Evolutionary conservation across 2,797 vertebrate species (phyloP).

Genomic region (Linurgus olivaceus): DNA sequence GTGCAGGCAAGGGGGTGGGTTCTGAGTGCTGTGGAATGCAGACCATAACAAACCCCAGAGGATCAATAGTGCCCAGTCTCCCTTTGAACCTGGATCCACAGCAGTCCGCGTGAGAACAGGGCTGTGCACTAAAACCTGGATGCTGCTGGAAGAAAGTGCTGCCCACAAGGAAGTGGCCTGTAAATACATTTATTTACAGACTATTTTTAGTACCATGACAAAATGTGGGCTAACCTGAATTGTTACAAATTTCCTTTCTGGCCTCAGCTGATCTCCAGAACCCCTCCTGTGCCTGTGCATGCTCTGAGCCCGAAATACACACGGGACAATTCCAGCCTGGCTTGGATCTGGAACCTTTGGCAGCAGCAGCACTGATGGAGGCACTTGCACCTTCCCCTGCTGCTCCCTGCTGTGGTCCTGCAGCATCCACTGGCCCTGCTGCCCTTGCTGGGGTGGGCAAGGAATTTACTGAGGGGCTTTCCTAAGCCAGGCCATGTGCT

Average conservation of each 20-base stretch:
- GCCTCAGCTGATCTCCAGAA: background rate
- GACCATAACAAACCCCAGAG: background rate
- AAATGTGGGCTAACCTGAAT: background rate
- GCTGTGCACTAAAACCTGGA: background rate
- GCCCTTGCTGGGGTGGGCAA: background rate
- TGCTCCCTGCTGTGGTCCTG: background rate
- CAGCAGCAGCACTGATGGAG: rapidly evolving
- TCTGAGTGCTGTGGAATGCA: background rate
- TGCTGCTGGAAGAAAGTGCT: background rate
- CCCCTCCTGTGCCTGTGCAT: rapidly evolving
- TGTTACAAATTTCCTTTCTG: background rate
- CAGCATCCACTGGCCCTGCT: background rate
- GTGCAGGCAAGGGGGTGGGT: background rate
- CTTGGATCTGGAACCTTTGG: background rate
- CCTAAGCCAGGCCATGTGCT: background rate
- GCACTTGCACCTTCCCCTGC: background rate
- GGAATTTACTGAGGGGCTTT: background rate
- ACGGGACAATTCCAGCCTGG: rapidly evolving
- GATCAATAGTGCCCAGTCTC: background rate
- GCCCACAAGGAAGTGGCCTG: background rate
- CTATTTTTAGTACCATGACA: background rate
- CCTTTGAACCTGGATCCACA: background rate
- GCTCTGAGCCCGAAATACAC: rapidly evolving
- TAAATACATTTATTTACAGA: background rate
- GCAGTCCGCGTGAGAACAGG: background rate